phyloP scores from a whole-genome alignment of 2,888 invertebrate species.

The Limenitis camilla region DNA sequence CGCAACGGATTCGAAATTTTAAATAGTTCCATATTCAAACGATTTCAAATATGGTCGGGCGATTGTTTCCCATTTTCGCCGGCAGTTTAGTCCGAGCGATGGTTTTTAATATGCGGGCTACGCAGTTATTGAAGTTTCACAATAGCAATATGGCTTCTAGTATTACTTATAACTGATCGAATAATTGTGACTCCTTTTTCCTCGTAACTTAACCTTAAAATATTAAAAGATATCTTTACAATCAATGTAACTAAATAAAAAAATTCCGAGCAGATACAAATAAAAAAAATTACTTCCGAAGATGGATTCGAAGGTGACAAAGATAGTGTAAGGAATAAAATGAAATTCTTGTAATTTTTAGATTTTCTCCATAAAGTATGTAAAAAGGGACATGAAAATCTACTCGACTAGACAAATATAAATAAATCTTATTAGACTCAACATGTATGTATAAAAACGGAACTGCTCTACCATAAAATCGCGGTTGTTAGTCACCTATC shows the following conservation, averaged over 20 bases:
- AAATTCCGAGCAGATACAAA: too few relatives aligned
- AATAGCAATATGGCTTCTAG: conserved; percentile 57
- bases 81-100: conserved; percentile 47
- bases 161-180: conserved; percentile 37
- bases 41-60: conserved; percentile 67
- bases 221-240: conserved; percentile 14
- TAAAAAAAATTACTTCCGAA: too few relatives aligned
- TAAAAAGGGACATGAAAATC: not conserved
- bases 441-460: conserved; percentile 3
- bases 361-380: too few relatives aligned
- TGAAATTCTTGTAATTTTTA: too few relatives aligned
- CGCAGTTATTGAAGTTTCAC: conserved; percentile 68
- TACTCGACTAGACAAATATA: not conserved
- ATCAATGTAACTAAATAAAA: too few relatives aligned
- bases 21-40: conserved; percentile 72
- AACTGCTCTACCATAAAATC: not conserved
- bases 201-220: conserved; percentile 1
- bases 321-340: too few relatives aligned
- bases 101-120: conserved; percentile 71
- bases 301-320: too few relatives aligned
- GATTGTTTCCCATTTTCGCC: conserved; percentile 73
- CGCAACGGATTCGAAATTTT: conserved; percentile 74
- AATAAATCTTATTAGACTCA: not conserved
- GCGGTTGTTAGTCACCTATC: not conserved
- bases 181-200: conserved; percentile 29